These are phyloP conservation scores for Cyclina sinensis DNA, from an alignment of 1,140 invertebrate species.

Conservation along the genomic window DNA sequence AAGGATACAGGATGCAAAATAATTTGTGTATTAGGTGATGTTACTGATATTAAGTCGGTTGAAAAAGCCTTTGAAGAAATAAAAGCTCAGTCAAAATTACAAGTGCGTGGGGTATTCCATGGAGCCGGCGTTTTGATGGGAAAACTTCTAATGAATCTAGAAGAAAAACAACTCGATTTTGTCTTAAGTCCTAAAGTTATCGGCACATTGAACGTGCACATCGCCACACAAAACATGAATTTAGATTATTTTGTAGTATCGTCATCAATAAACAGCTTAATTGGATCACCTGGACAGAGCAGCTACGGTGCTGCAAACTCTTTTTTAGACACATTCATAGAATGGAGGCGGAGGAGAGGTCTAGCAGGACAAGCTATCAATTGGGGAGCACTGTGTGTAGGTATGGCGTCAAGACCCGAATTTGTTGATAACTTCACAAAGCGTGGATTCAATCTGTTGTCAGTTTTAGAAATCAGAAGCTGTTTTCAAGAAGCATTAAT, in stretches of 20 bases:
- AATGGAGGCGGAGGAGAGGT: slow-evolving; percentile 56
- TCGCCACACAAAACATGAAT: too few relatives aligned
- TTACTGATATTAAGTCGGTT: slow-evolving; percentile 50
- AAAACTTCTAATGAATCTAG: not conserved
- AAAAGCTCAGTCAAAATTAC: too few relatives aligned
- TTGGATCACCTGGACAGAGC: slow-evolving; percentile 68
- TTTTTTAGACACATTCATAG: slow-evolving; percentile 65
- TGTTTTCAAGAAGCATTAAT: slow-evolving; percentile 49
- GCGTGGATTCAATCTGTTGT: slow-evolving; percentile 14
- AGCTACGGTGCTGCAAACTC: slow-evolving; percentile 69
- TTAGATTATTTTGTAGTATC: too few relatives aligned
- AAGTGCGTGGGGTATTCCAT: slow-evolving; percentile 78
- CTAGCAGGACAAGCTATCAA: slow-evolving; percentile 67
- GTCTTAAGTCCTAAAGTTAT: too few relatives aligned
- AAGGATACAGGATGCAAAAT: slow-evolving; percentile 63
- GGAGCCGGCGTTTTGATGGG: slow-evolving; percentile 74
- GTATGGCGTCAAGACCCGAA: slow-evolving; percentile 41
- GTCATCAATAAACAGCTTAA: slow-evolving; percentile 66
- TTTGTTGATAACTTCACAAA: slow-evolving; percentile 41
- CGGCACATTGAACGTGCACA: too few relatives aligned
- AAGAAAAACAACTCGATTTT: too few relatives aligned
- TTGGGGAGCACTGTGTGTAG: slow-evolving; percentile 66
- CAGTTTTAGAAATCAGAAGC: slow-evolving; percentile 42
- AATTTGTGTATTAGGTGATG: slow-evolving; percentile 69
- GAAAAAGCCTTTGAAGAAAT: too few relatives aligned